phyloP scores from a whole-genome alignment of 53 echinoderm and acorn worm species.

The Patiria pectinifera region DNA sequence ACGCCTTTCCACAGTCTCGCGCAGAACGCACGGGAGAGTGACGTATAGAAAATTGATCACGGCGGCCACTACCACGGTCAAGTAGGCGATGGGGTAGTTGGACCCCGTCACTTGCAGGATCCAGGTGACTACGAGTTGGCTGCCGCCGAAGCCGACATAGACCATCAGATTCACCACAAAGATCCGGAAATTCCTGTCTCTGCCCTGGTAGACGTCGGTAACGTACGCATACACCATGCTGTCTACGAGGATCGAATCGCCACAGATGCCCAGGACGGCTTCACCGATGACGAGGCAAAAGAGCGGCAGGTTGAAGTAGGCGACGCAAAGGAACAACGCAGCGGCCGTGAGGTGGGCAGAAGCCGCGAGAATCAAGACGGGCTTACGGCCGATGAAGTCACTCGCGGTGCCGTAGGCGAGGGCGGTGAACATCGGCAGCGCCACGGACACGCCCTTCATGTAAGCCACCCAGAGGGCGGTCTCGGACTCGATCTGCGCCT shows the following conservation, averaged over 20 bases:
- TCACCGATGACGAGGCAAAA: constrained; percentile 31
- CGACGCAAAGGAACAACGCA: constrained; percentile 55
- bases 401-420: constrained; percentile 58
- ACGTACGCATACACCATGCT: constrained; percentile 56
- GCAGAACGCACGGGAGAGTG: constrained; percentile 33
- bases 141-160: constrained; percentile 62
- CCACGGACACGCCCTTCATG: constrained; percentile 65
- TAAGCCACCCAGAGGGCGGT: constrained; percentile 74
- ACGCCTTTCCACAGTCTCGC: constrained; percentile 46
- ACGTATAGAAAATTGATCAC: constrained; percentile 64
- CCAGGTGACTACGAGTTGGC: constrained; percentile 53
- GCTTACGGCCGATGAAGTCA: constrained; percentile 71
- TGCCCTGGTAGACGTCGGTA: constrained; percentile 44
- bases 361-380: constrained; percentile 64
- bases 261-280: constrained; percentile 67
- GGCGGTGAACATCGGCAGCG: constrained; percentile 39
- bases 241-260: constrained; percentile 41
- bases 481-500: constrained; percentile 65
- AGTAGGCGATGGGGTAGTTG: constrained; percentile 46
- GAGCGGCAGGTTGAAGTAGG: constrained; percentile 49
- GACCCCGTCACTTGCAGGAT: constrained; percentile 47
- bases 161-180: constrained; percentile 45
- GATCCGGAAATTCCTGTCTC: constrained; percentile 29
- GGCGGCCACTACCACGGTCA: constrained; percentile 9
- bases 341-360: constrained; percentile 52